Conservation (phyloP, 2,888 invertebrate genomes). For the Frankliniella fusca region DNA sequence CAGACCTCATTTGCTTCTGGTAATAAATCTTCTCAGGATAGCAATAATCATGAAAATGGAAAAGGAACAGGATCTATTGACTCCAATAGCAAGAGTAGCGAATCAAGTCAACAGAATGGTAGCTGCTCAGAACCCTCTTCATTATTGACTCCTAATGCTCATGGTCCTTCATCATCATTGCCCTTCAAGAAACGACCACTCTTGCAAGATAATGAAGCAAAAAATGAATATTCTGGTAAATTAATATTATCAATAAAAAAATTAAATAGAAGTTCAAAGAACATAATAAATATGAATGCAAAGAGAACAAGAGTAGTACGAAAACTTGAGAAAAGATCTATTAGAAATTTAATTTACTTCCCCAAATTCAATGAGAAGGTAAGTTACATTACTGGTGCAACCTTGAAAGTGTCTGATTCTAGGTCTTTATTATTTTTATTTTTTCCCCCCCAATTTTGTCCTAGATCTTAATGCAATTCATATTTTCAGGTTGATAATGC, state of each 20-base stretch:
- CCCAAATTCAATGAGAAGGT: neutral
- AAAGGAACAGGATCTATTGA: neutral
- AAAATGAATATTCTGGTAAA: neutral
- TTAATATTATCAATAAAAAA: neutral
- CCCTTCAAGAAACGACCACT: neutral
- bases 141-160: neutral
- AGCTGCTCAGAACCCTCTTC: neutral
- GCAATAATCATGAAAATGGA: neutral
- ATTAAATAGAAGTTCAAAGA: neutral
- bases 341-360: neutral
- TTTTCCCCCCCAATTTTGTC: neutral
- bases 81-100: slow-evolving; percentile 11
- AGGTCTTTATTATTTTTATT: neutral
- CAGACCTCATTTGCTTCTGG: neutral
- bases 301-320: neutral
- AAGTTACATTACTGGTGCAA: neutral
- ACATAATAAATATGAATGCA: neutral
- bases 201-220: neutral
- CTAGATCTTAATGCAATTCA: neutral
- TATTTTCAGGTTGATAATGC: neutral
- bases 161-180: neutral
- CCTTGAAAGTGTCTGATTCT: neutral
- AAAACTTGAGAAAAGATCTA: neutral
- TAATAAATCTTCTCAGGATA: neutral
- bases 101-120: neutral